A percentile compares a stretch with the other conserved stretches of the same genome.
Conservation (phyloP, 2,113 vertebrate genomes). For the Theropithecus gelada region DNA sequence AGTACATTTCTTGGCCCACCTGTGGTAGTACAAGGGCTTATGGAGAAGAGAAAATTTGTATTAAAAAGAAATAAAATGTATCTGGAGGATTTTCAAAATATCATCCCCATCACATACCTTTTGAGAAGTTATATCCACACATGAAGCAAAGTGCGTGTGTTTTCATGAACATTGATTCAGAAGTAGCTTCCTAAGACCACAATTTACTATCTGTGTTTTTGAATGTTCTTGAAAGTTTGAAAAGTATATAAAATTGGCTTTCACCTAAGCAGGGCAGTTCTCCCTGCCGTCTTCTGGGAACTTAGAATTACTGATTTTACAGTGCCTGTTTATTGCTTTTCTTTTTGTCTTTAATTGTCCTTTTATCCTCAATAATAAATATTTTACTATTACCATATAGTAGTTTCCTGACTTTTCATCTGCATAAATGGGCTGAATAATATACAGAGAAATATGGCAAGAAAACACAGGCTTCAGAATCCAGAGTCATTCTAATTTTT, state of each 20-base stretch:
- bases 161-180: not conserved
- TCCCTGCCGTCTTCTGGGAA: not conserved
- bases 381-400: not conserved
- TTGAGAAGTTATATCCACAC: not conserved
- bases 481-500: not conserved
- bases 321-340: not conserved
- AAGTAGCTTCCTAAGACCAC: not conserved
- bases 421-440: not conserved
- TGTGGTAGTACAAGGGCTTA: not conserved
- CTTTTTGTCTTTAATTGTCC: not conserved
- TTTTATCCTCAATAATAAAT: not conserved
- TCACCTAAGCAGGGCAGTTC: not conserved
- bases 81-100: not conserved
- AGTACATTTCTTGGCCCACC: not conserved
- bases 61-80: not conserved
- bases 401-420: not conserved
- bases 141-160: not conserved
- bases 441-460: not conserved
- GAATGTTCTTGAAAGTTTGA: not conserved
- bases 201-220: not conserved
- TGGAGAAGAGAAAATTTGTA: not conserved
- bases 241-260: not conserved
- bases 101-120: not conserved
- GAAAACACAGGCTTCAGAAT: not conserved
- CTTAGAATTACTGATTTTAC: constrained; percentile 14